These are phyloP conservation scores for Cecidostiba fungosa DNA, from an alignment of 2,888 invertebrate genomes.

Conservation along the genomic window DNA sequence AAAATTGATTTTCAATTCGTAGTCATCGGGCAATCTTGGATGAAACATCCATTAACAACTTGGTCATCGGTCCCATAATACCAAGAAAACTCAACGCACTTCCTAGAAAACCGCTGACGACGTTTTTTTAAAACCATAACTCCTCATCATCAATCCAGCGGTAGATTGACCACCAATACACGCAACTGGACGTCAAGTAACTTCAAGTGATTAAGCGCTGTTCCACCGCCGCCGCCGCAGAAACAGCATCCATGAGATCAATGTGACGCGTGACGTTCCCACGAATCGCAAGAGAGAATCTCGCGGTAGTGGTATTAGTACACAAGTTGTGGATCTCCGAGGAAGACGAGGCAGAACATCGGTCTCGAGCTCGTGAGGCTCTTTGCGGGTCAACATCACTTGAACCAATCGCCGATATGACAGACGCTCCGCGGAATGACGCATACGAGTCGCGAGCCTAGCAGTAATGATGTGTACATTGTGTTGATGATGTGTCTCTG, in stretches of 20 bases:
- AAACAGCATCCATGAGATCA: conserved; percentile 50
- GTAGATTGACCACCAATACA: conserved; percentile 14
- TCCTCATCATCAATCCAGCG: conserved; percentile 16
- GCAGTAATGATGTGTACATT: conserved; percentile 64
- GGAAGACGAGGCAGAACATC: background rate
- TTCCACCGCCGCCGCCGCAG: background rate
- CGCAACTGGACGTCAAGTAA: background rate
- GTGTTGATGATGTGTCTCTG: background rate
- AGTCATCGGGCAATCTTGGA: background rate
- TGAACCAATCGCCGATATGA: conserved; percentile 79
- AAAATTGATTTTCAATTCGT: no score
- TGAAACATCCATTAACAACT: background rate
- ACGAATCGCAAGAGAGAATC: conserved; percentile 70
- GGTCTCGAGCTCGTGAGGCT: conserved; percentile 2
- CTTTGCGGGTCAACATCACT: conserved; percentile 77
- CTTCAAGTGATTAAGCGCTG: conserved; percentile 27
- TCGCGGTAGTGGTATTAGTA: background rate
- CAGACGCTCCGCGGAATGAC: conserved; percentile 70
- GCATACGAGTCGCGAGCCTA: conserved; percentile 73
- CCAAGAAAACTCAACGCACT: conserved; percentile 10
- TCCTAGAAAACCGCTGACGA: conserved; percentile 5
- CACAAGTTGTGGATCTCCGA: conserved; percentile 55
- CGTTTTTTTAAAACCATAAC: conserved; percentile 12
- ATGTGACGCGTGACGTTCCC: conserved; percentile 71
- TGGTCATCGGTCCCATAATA: background rate